Conservation (phyloP, 2,797 vertebrate species). For the Acanthornis magna region DNA sequence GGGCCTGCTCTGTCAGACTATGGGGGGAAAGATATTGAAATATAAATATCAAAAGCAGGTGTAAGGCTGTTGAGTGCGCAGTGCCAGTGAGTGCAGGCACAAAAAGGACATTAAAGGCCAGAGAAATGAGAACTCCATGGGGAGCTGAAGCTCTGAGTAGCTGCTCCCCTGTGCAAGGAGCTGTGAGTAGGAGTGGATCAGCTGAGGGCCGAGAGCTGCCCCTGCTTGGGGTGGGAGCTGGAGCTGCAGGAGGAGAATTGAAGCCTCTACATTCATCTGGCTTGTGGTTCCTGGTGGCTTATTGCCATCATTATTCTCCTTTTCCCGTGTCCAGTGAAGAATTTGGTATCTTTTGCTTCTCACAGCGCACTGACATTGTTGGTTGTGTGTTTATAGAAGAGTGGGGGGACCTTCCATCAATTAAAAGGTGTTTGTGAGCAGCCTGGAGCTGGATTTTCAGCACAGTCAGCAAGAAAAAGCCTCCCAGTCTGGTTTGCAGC, state of each 20-base stretch:
- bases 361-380: neutral
- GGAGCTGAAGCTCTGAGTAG: neutral
- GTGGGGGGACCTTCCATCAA: neutral
- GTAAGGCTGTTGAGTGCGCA: neutral
- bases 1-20: neutral
- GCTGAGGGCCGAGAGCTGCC: neutral
- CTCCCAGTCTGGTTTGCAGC: neutral
- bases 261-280: neutral
- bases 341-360: neutral
- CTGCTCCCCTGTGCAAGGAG: neutral
- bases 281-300: neutral
- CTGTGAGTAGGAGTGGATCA: neutral
- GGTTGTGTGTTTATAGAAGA: neutral
- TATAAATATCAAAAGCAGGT: neutral
- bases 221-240: neutral
- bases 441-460: neutral
- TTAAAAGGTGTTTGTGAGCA: neutral
- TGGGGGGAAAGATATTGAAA: neutral
- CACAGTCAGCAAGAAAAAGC: neutral
- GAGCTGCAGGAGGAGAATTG: neutral
- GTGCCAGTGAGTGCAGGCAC: neutral
- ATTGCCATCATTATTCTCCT: neutral
- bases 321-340: neutral
- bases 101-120: neutral
- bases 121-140: neutral